Conservation (phyloP, 2,888 invertebrate species). For the Cataglyphis cursor region DNA sequence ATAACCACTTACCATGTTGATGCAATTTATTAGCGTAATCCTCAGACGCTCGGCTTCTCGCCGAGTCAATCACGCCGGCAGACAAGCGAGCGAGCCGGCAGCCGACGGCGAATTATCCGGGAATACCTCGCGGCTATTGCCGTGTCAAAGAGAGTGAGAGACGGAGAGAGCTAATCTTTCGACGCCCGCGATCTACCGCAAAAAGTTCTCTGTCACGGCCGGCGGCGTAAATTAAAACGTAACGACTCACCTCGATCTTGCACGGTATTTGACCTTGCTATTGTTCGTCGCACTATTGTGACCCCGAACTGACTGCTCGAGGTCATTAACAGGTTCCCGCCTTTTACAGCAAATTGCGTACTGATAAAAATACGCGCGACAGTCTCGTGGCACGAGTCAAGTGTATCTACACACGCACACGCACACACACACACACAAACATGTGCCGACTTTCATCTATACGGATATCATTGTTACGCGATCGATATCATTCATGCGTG, state of each 20-base stretch:
- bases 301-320: slow-evolving; percentile 50
- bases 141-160: slow-evolving; percentile 39
- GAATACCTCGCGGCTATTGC: slow-evolving; percentile 56
- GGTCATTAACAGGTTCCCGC: slow-evolving; percentile 63
- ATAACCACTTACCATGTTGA: slow-evolving; percentile 8
- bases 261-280: slow-evolving; percentile 52
- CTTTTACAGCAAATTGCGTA: slow-evolving; percentile 23
- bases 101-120: slow-evolving; percentile 59
- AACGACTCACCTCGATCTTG: slow-evolving; percentile 30
- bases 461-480: slow-evolving; percentile 29
- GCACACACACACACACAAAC: not conserved
- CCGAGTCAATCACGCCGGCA: slow-evolving; percentile 38
- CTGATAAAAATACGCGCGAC: slow-evolving; percentile 64
- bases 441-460: slow-evolving; percentile 18
- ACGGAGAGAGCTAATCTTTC: slow-evolving; percentile 67
- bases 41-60: not conserved
- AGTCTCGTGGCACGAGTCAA: not conserved
- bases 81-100: slow-evolving; percentile 42
- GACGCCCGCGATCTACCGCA: slow-evolving; percentile 75
- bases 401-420: not conserved
- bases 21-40: slow-evolving; percentile 5
- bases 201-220: slow-evolving; percentile 81
- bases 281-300: slow-evolving; percentile 60
- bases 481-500: slow-evolving; percentile 14
- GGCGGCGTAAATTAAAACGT: slow-evolving; percentile 68